Evolutionary conservation across 2,113 vertebrate genomes (phyloP), one percentile per base, ranked within the genome.

Genomic region (Cranoglanis bouderius): DNA sequence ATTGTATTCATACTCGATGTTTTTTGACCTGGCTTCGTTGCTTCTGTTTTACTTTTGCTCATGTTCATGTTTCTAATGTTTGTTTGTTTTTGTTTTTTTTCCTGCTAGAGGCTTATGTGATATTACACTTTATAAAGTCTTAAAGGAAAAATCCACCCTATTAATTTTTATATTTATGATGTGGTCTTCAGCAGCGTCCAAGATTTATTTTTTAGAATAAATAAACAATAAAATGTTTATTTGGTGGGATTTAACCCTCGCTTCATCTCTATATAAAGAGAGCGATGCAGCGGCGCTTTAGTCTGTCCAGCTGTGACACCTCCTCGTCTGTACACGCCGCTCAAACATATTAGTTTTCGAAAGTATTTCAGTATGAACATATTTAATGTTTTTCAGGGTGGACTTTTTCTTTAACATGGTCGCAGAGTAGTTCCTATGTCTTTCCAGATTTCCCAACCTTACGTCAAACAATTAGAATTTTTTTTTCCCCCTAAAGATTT

Each of bases 1-100:
- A 2, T 84, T 87, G 92, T 88, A 53, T 89, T 90, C 92, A 78
- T 89, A 59, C 82, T 55, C 74, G 29, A 7, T n/a, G 77, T 89
- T 84, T 84, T 90, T 89, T 87, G 82, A 88, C 88, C 80, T 89
- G 67, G 24, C 63, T 49, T 85, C 46, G 61, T 29, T 89, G 59
- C 51, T 84, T 84, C 43, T 65, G 74, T 84, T 57, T 92, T 75
- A 35, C 82, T 78, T 29, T 82, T 51, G 29, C 85, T 74, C 87
- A 87, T 81, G n/a, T 77, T 38, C 75, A 72, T 78, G 67, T 89
- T 61, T 85, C 67, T 46, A 70, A 46, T 51, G 1, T 49, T 49
- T 49, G 46, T 10, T 49, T 10, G 35, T 81, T 80, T 29, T 46
- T 51, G 53, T 77, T 26, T 82, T 81, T 49, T 24, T 4, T 24